These are phyloP conservation scores for Oscarella lobularis DNA, from an alignment of 37 sponge, comb jelly and placozoan genomes.

Conservation along the genomic window DNA sequence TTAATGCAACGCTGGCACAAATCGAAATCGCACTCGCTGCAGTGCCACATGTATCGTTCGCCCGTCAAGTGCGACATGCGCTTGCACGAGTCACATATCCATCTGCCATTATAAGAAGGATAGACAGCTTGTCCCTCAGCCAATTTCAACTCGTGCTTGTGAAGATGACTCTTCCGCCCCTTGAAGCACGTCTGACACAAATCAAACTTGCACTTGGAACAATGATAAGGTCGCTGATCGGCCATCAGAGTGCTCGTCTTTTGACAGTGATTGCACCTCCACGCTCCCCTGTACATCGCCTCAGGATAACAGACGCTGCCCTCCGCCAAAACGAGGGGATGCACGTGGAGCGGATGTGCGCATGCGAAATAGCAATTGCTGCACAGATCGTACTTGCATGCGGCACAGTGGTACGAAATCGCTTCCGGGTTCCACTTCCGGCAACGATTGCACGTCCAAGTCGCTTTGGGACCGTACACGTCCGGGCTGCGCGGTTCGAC, in stretches of 20 bases:
- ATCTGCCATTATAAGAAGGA: not conserved
- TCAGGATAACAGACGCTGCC: not conserved
- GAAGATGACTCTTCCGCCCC: not conserved
- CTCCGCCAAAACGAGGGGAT: not conserved
- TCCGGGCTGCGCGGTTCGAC: not conserved
- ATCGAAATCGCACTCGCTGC: not conserved
- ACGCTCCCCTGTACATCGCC: not conserved
- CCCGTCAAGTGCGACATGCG: not conserved
- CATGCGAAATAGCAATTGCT: not conserved
- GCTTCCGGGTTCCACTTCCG: not conserved
- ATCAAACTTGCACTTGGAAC: not conserved
- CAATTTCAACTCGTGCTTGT: not conserved
- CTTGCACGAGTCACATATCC: not conserved
- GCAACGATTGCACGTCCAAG: not conserved
- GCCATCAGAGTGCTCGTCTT: not conserved
- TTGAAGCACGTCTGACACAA: not conserved
- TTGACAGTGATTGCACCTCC: not conserved
- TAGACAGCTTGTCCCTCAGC: not conserved
- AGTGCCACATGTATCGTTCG: slow-evolving; percentile 5
- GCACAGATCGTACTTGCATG: slow-evolving; percentile 3
- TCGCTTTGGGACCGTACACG: not conserved
- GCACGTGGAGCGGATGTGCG: slow-evolving; percentile 6
- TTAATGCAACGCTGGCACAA: not conserved
- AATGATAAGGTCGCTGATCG: not conserved
- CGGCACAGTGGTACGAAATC: not conserved